Evolutionary conservation across 2,888 invertebrate species (phyloP).

Genomic region (Parnassius apollo): DNA sequence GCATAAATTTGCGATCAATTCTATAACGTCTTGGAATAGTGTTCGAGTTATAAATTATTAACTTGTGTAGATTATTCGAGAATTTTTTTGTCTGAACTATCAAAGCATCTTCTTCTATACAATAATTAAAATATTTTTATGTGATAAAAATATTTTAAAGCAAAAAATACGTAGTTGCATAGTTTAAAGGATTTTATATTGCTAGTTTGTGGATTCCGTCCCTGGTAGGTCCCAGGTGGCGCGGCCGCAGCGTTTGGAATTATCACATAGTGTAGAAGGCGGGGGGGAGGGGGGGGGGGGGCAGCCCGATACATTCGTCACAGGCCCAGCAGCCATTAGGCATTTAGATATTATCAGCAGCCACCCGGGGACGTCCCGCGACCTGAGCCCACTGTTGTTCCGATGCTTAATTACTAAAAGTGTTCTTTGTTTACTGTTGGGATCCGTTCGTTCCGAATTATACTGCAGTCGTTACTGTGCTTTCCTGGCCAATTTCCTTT

Average conservation of each 20-base stretch:
- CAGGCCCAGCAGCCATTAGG: conserved; percentile 82
- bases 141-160: background rate
- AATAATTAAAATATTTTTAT: too few species aligned
- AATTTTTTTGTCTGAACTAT: too few species aligned
- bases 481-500: background rate
- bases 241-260: conserved; percentile 82
- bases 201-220: conserved; percentile 50
- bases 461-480: background rate
- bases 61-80: too few species aligned
- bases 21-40: too few species aligned
- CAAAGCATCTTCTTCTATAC: too few species aligned
- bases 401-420: conserved; percentile 79
- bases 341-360: conserved; percentile 81
- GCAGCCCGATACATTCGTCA: conserved; percentile 78
- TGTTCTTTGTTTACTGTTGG: conserved; percentile 60
- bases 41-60: too few species aligned
- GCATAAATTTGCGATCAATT: too few species aligned
- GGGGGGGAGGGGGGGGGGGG: conserved; percentile 32
- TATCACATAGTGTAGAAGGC: conserved; percentile 79
- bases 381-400: conserved; percentile 68
- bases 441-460: conserved; percentile 10
- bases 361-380: conserved; percentile 73
- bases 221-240: conserved; percentile 79
- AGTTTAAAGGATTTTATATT: conserved; percentile 18
- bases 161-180: background rate